Percentiles rank a stretch among this genome's conserved stretches.
These are phyloP conservation scores for Lottia scabra DNA, from an alignment of 2,888 invertebrate genomes.

Conservation along the genomic window DNA sequence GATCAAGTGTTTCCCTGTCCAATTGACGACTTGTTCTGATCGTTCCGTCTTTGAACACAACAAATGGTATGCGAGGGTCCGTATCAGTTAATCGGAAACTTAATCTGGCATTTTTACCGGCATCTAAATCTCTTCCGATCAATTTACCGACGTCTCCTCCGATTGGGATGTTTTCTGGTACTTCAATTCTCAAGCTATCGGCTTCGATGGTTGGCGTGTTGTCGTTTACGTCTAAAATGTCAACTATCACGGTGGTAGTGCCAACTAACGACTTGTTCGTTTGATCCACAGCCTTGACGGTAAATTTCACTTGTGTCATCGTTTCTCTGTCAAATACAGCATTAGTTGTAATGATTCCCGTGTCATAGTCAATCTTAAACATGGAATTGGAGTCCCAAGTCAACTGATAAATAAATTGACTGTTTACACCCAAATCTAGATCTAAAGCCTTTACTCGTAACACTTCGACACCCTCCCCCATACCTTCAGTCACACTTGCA, in stretches of 20 bases:
- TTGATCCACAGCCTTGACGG: conserved; percentile 48
- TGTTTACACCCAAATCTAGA: conserved; percentile 17
- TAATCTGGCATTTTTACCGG: conserved; percentile 45
- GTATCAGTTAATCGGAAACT: not conserved
- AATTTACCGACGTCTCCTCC: conserved; percentile 46
- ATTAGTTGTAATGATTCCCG: conserved; percentile 50
- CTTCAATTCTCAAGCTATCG: conserved; percentile 38
- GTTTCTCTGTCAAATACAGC: conserved; percentile 51
- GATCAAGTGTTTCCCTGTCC: conserved; percentile 44
- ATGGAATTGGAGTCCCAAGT: conserved; percentile 12
- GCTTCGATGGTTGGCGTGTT: conserved; percentile 45
- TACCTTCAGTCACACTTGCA: conserved; percentile 56
- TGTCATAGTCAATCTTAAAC: conserved; percentile 46
- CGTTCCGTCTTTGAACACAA: conserved; percentile 42
- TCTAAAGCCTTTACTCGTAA: conserved; percentile 49
- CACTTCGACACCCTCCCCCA: conserved; percentile 47
- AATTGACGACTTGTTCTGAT: conserved; percentile 41
- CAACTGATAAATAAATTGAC: conserved; percentile 14
- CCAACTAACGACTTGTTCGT: conserved; percentile 38
- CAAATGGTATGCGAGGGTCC: conserved; percentile 40
- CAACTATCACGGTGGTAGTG: conserved; percentile 46
- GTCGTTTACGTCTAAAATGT: conserved; percentile 54
- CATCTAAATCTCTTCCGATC: conserved; percentile 47
- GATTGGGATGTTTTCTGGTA: conserved; percentile 41
- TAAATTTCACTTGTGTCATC: conserved; percentile 38